Evolutionary conservation across 2,797 vertebrate genomes (phyloP).

Genomic region (Leptodactylus fallax): DNA sequence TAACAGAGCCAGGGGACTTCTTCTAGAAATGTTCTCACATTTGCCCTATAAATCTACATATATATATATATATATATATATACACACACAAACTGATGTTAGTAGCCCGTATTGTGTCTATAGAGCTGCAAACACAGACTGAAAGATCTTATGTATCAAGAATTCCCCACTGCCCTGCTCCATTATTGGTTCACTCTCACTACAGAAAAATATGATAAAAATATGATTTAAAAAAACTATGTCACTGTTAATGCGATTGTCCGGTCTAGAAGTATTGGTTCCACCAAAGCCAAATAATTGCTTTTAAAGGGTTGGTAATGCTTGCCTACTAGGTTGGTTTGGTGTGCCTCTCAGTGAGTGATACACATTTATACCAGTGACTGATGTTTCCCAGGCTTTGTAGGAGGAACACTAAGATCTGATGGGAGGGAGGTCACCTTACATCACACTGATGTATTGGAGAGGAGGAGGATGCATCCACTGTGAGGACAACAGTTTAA

Average conservation of each 20-base stretch:
- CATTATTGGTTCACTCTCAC: not conserved
- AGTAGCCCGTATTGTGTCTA: not conserved
- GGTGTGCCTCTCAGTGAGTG: not conserved
- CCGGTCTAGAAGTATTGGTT: not conserved
- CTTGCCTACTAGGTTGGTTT: not conserved
- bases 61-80: too few species aligned
- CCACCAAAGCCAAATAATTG: not conserved
- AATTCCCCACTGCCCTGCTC: not conserved
- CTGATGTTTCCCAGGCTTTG: not conserved
- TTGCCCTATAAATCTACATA: too few species aligned
- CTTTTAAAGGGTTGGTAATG: not conserved
- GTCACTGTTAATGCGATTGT: not conserved
- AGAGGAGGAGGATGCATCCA: not conserved
- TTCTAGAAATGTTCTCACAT: not conserved
- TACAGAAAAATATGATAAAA: not conserved
- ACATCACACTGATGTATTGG: not conserved
- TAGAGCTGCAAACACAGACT: not conserved
- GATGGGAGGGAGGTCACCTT: not conserved
- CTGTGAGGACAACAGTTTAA: not conserved
- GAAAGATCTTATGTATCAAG: not conserved
- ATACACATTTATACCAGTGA: not conserved
- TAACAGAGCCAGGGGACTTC: not conserved
- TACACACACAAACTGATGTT: not conserved
- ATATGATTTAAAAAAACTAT: not conserved
- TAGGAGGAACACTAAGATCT: not conserved